Conservation (phyloP, 2,888 invertebrate genomes). For the Pachliopta kotzebuea region DNA sequence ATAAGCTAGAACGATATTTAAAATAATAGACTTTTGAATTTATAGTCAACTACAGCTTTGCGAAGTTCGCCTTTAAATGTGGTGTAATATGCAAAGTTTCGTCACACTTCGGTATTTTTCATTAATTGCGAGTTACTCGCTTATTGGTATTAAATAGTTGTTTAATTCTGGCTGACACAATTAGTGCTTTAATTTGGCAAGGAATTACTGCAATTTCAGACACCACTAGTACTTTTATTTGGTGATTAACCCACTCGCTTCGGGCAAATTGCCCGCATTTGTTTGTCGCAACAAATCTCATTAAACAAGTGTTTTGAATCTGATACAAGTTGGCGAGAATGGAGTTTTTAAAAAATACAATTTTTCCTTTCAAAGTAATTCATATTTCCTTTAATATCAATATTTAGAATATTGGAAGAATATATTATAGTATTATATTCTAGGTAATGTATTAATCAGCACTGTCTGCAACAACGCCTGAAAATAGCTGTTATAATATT, state of each 20-base stretch:
- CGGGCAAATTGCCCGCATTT: constrained; percentile 71
- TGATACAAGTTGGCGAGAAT: constrained; percentile 1
- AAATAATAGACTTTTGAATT: no score
- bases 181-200: constrained; percentile 66
- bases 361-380: background rate
- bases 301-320: constrained; percentile 20
- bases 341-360: background rate
- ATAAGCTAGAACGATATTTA: no score
- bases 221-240: constrained; percentile 75
- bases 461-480: no score
- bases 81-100: no score
- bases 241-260: constrained; percentile 71
- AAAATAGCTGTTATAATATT: no score
- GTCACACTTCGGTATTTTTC: background rate
- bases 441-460: no score
- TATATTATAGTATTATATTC: no score
- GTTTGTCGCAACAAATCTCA: constrained; percentile 36
- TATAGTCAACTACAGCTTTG: no score
- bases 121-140: background rate
- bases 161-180: constrained; percentile 63
- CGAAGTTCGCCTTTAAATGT: no score
- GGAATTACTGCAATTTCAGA: constrained; percentile 69
- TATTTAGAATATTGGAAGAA: background rate
- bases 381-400: background rate
- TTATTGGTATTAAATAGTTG: constrained; percentile 34